Evolutionary conservation across 2,888 invertebrate genomes (phyloP).

Genomic region (Megastigmus dorsalis): DNA sequence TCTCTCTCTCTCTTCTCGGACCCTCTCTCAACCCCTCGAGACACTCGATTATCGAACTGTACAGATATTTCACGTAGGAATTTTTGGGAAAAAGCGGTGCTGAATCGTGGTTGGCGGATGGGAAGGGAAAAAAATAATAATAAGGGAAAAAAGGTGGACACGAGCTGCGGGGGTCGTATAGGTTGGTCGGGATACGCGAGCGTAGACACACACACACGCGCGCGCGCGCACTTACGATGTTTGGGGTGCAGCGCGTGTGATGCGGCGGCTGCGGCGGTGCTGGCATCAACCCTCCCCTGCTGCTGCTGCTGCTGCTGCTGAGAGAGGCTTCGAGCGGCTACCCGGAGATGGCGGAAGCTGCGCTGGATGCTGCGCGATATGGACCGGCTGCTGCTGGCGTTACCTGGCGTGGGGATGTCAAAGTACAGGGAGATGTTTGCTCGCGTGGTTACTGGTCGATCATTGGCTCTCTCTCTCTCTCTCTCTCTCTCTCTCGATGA

Average conservation of each 20-base stretch:
- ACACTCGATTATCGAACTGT: no score
- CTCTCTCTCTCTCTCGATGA: no score
- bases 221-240: constrained; percentile 1
- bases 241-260: constrained; percentile 55
- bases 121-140: constrained; percentile 31
- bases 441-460: constrained; percentile 41
- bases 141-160: constrained; percentile 19
- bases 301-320: constrained; percentile 58
- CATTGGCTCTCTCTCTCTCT: no score
- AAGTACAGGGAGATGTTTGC: constrained; percentile 15
- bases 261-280: constrained; percentile 59
- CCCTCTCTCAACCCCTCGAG: no score
- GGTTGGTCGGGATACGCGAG: constrained; percentile 57
- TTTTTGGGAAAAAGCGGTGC: no score
- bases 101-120: background rate
- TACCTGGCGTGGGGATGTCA: constrained; percentile 60
- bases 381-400: constrained; percentile 69
- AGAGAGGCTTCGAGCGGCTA: constrained; percentile 17
- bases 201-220: background rate
- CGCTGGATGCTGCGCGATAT: constrained; percentile 65
- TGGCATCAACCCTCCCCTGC: background rate
- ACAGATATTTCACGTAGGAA: no score
- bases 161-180: constrained; percentile 6
- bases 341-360: constrained; percentile 63
- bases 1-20: background rate